These are phyloP conservation scores for Chloropsis cyanopogon DNA, from an alignment of 2,113 vertebrate species.

Conservation along the genomic window DNA sequence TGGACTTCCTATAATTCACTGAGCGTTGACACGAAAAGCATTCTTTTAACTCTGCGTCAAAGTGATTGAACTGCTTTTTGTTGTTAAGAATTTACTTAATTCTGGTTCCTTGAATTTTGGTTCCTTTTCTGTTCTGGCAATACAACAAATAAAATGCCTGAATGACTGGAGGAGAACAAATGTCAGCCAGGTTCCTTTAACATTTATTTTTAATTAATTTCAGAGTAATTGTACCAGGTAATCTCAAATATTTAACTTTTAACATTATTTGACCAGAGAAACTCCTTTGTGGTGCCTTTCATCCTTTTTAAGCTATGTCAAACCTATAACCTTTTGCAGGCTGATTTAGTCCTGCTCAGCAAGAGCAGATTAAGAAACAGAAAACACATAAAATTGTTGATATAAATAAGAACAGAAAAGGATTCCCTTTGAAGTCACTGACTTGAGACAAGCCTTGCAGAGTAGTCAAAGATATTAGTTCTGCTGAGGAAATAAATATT, in stretches of 20 bases:
- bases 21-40: background rate
- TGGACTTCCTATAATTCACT: background rate
- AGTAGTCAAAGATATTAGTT: background rate
- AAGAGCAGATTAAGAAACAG: background rate
- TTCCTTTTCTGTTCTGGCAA: slow-evolving; percentile 40
- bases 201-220: slow-evolving; percentile 66
- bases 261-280: slow-evolving; percentile 33
- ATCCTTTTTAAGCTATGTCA: slow-evolving; percentile 37
- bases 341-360: background rate
- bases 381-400: background rate
- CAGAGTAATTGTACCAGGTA: slow-evolving; percentile 56
- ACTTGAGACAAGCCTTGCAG: background rate
- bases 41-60: background rate
- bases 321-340: background rate
- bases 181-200: background rate
- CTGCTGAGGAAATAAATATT: background rate
- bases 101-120: background rate
- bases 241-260: slow-evolving; percentile 43
- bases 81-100: background rate
- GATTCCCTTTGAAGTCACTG: background rate
- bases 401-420: background rate
- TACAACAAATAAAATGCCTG: slow-evolving; percentile 17
- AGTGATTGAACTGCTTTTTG: background rate
- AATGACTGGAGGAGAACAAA: background rate
- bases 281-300: slow-evolving; percentile 38